Conservation (phyloP, 2,113 vertebrate species). For the Lophura nycthemera region DNA sequence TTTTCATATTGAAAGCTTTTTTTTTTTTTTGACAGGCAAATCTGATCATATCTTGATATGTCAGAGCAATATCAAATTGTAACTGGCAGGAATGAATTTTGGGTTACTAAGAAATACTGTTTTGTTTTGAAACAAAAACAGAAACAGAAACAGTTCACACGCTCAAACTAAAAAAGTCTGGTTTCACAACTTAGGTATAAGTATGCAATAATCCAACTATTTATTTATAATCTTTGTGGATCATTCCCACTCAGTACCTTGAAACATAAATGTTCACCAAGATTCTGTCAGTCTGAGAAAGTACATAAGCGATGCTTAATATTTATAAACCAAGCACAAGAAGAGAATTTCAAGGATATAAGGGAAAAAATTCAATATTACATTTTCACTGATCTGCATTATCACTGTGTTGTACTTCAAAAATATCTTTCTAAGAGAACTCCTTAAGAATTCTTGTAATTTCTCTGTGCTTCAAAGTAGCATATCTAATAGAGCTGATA, state of each 20-base stretch:
- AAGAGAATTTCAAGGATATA: neutral
- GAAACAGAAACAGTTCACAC: neutral
- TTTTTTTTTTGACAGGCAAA: neutral
- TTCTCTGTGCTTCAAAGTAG: neutral
- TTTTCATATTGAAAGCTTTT: neutral
- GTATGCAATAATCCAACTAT: slow-evolving; percentile 26
- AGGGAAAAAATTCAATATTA: neutral
- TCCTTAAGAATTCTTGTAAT: neutral
- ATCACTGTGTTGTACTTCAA: neutral
- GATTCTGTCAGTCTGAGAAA: slow-evolving; percentile 42
- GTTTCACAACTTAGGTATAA: slow-evolving; percentile 44
- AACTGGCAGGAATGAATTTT: neutral
- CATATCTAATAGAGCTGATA: fast-evolving
- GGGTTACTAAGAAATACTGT: neutral
- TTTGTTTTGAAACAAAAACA: neutral
- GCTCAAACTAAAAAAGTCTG: neutral
- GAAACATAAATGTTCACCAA: slow-evolving; percentile 34
- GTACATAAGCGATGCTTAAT: slow-evolving; percentile 42
- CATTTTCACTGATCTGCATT: neutral
- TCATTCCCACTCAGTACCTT: slow-evolving; percentile 64
- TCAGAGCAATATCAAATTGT: neutral
- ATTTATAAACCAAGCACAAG: neutral
- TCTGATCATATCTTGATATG: neutral
- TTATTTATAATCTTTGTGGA: slow-evolving; percentile 61
- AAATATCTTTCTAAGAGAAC: neutral